Percentiles rank a stretch among this genome's conserved stretches.
These are phyloP conservation scores for Agelastica alni DNA, from an alignment of 2,888 invertebrate genomes.

Conservation along the genomic window DNA sequence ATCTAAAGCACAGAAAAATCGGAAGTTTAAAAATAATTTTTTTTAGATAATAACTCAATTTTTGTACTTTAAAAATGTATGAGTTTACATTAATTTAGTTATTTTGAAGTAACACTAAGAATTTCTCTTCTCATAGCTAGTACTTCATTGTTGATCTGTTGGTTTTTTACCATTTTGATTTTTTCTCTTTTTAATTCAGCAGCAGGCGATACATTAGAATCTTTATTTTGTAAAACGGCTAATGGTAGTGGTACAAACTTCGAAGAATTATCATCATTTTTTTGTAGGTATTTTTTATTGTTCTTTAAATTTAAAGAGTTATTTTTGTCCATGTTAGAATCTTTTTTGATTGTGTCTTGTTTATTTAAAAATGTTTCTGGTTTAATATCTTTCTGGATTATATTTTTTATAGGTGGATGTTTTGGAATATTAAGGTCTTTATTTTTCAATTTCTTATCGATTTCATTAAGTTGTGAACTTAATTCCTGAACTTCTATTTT, in stretches of 20 bases:
- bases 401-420: background rate
- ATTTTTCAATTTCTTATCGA: slow-evolving; percentile 5
- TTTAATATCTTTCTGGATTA: background rate
- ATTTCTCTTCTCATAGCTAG: slow-evolving; percentile 33
- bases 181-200: slow-evolving; percentile 10
- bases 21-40: no score
- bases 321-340: background rate
- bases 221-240: slow-evolving; percentile 18
- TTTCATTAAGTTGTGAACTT: slow-evolving; percentile 17
- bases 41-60: no score
- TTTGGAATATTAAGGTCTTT: no score
- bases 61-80: no score
- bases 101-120: slow-evolving; percentile 17
- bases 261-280: slow-evolving; percentile 11
- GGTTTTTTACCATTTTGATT: slow-evolving; percentile 6
- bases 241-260: slow-evolving; percentile 27
- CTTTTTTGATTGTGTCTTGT: background rate
- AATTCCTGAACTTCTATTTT: slow-evolving; percentile 10
- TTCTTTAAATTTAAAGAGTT: slow-evolving; percentile 5
- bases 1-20: no score
- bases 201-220: background rate
- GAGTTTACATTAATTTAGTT: no score
- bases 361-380: background rate
- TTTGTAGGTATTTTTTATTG: slow-evolving; percentile 12
- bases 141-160: slow-evolving; percentile 15